These are phyloP conservation scores for Nasonovia ribisnigri DNA, from an alignment of 2,888 invertebrate species.

Conservation along the genomic window DNA sequence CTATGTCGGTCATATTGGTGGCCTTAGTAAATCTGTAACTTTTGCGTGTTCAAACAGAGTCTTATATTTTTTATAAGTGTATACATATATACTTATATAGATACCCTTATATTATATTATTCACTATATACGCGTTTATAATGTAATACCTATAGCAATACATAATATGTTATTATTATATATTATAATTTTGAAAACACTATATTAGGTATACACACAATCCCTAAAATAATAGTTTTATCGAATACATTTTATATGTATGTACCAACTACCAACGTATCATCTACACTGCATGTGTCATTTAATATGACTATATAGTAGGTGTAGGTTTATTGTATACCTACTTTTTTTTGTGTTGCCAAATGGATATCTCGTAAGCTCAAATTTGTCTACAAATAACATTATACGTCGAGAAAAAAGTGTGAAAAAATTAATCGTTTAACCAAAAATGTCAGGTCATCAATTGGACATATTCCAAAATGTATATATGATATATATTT, in stretches of 20 bases:
- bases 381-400: background rate
- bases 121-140: too few species aligned
- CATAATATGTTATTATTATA: too few species aligned
- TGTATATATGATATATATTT: background rate
- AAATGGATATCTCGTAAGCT: background rate
- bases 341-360: background rate
- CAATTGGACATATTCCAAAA: constrained; percentile 40
- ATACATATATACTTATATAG: background rate
- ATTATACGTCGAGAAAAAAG: background rate
- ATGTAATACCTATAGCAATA: too few species aligned
- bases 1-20: constrained; percentile 19
- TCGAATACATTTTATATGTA: background rate
- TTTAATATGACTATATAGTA: background rate
- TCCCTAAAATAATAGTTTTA: background rate
- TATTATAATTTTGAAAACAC: background rate
- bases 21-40: background rate
- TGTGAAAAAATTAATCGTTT: constrained; percentile 24
- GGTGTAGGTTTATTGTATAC: background rate
- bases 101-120: background rate
- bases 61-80: background rate
- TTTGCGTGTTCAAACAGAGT: background rate
- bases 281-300: background rate
- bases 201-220: background rate
- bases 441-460: constrained; percentile 21
- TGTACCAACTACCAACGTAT: background rate